Evolutionary conservation across 2,797 vertebrate genomes (phyloP).

Genomic region (Onychomys leucogaster): DNA sequence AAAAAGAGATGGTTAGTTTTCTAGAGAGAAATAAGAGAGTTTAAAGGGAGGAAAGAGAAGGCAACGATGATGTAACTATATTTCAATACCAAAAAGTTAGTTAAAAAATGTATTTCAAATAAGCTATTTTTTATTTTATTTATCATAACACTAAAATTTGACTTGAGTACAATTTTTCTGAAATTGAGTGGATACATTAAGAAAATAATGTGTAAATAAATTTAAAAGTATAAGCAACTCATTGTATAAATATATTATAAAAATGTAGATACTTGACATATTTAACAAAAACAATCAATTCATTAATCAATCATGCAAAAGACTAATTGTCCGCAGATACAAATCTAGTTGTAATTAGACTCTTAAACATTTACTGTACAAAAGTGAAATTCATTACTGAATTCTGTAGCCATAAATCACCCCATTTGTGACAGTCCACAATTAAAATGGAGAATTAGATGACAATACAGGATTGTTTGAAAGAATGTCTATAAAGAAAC

Average conservation of each 20-base stretch:
- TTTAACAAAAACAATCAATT: neutral
- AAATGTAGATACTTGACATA: neutral
- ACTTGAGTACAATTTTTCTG: neutral
- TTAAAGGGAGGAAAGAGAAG: neutral
- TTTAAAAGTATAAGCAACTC: neutral
- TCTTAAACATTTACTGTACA: neutral
- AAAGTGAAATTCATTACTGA: neutral
- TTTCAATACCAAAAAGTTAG: neutral
- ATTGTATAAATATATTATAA: neutral
- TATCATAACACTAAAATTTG: constrained; percentile 22
- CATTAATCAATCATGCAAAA: neutral
- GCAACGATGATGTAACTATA: neutral
- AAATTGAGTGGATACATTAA: constrained; percentile 1
- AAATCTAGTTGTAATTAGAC: neutral
- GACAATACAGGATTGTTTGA: neutral
- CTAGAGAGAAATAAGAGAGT: neutral
- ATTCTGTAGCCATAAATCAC: neutral
- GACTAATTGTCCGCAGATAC: neutral
- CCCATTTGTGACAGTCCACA: neutral
- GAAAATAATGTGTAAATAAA: neutral
- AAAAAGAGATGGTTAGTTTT: neutral
- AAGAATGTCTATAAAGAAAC: neutral
- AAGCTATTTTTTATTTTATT: constrained; percentile 12
- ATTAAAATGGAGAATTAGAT: constrained; percentile 3
- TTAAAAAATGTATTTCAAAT: neutral